A percentile compares a stretch with the other conserved stretches of the same genome.
Evolutionary conservation across 2,888 invertebrate genomes (phyloP).

Genomic region (Leucophenga maculata): DNA sequence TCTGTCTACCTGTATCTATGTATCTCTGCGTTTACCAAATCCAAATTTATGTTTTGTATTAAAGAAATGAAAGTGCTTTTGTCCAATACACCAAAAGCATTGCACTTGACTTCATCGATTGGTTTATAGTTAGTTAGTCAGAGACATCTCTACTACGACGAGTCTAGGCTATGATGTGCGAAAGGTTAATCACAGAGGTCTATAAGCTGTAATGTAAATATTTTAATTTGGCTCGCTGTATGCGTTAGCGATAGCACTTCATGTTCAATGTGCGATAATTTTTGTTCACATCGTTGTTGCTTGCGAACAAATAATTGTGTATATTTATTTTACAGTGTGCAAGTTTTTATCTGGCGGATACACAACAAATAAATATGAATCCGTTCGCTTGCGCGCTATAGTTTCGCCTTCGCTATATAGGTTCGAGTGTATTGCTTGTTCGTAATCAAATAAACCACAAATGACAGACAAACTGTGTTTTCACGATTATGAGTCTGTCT

Average conservation of each 20-base stretch:
- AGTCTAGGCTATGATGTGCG: not conserved
- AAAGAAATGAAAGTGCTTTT: slow-evolving; percentile 12
- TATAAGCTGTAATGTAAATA: slow-evolving; percentile 6
- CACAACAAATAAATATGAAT: slow-evolving; percentile 12
- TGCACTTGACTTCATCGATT: not conserved
- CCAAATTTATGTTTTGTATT: slow-evolving; percentile 2
- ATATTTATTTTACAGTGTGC: slow-evolving; percentile 1
- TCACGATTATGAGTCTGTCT: not conserved
- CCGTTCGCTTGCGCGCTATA: slow-evolving; percentile 41
- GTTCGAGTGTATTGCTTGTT: too few species aligned
- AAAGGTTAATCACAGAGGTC: slow-evolving; percentile 15
- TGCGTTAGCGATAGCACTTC: too few species aligned
- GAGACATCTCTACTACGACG: too few species aligned
- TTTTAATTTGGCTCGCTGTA: too few species aligned
- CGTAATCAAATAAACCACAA: too few species aligned
- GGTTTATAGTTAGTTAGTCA: too few species aligned
- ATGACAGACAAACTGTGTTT: not conserved
- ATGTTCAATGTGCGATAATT: too few species aligned
- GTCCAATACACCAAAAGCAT: not conserved
- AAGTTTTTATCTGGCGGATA: slow-evolving; percentile 9
- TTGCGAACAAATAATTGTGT: not conserved
- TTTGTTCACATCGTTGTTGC: not conserved
- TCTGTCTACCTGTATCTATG: too few species aligned
- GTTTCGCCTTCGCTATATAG: slow-evolving; percentile 25
- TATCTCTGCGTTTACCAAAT: slow-evolving; percentile 2